phyloP scores from a whole-genome alignment of 2,888 invertebrate species.

The Cantharis lateralis region DNA sequence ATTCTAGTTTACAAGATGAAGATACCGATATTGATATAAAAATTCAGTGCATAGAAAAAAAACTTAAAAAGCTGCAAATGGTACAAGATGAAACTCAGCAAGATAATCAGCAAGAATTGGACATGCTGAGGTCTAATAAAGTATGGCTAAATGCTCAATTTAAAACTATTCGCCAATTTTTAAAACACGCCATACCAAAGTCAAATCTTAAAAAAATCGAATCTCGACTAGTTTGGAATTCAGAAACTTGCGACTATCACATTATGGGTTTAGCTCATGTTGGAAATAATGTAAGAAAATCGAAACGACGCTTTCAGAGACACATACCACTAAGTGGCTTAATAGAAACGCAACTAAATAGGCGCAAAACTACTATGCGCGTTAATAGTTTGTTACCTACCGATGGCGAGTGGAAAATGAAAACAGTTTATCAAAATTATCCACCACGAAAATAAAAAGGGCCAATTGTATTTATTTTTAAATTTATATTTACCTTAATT shows the following conservation, averaged over 20 bases:
- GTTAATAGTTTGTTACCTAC: neutral
- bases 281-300: conserved; percentile 88
- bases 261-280: conserved; percentile 97
- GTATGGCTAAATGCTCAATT: conserved; percentile 87
- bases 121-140: conserved; percentile 91
- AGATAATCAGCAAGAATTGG: conserved; percentile 96
- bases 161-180: conserved; percentile 85
- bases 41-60: conserved; percentile 83
- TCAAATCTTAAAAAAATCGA: conserved; percentile 92
- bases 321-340: conserved; percentile 5
- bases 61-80: conserved; percentile 82
- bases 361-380: conserved; percentile 5
- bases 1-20: conserved; percentile 93
- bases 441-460: neutral
- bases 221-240: conserved; percentile 93
- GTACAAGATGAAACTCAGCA: conserved; percentile 85
- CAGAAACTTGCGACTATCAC: conserved; percentile 98
- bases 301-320: conserved; percentile 11
- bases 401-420: neutral
- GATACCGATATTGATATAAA: conserved; percentile 90
- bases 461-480: neutral
- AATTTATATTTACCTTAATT: neutral
- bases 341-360: conserved; percentile 6
- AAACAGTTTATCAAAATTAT: neutral
- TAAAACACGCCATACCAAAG: conserved; percentile 91